Base-by-base conservation (phyloP, 2,797 vertebrate species). In the Silurus aristotelis region DNA sequence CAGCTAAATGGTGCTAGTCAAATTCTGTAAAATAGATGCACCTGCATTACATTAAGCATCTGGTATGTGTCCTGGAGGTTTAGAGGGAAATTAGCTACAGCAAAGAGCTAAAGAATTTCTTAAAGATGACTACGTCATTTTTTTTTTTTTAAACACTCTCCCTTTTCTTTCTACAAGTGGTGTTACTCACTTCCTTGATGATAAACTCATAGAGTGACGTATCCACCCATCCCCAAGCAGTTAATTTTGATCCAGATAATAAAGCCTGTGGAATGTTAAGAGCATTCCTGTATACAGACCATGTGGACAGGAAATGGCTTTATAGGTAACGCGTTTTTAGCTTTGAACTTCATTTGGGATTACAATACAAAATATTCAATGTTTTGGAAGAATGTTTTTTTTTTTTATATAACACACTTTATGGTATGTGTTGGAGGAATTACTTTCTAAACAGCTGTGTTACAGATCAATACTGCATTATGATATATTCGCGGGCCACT, bases 71-170 rank as follows among this genome's bases (percentile, higher is more conserved):
- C 27, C n/a, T n/a, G 25, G 0, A 58, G n/a, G 48, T 64, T 80
- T 66, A 25, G 22, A 0, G 22, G 22, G 6, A 48, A n/a, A 48
- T 63, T 64, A 66, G 14, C 19, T 10, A 64, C 22, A 2, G 38
- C 31, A n/a, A 79, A n/a, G 22, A n/a, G 58, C 60, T 15, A 15
- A 66, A 80, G 43, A 52, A 80, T 31, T 71, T 72, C n/a, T 71
- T 3, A 85, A 27, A 61, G 52, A 43, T 80, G 5, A 58, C 46
- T 0, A 10, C 71, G 73, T 31, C 9, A 22, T 5, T 14, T 76
- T 78, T 61, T 27, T 38, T 5, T 14, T 76, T 78, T 61, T 27
- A 22, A 22, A 17, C 31, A 61, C 55, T 38, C 19, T 60, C 27
- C 5, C 27, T 22, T 43, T 78, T 43, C 19, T 43, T 43, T 61